Conservation (phyloP, 2,888 invertebrate genomes). For the Eupithecia tripunctaria region DNA sequence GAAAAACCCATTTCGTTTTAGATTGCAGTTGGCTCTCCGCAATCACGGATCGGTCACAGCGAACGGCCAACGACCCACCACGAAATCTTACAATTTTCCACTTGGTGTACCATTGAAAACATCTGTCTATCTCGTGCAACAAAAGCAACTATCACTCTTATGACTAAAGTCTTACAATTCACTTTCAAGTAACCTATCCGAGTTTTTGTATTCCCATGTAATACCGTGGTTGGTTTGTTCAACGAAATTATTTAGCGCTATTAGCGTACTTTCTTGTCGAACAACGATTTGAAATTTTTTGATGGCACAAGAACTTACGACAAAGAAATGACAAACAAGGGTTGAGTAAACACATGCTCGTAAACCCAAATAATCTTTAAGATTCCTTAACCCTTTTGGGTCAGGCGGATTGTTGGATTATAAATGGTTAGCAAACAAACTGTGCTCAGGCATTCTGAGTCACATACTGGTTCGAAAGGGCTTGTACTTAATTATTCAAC, state of each 20-base stretch:
- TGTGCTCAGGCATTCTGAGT: conserved; percentile 5
- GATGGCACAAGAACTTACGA: neutral
- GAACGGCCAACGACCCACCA: conserved; percentile 71
- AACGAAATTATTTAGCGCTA: conserved; percentile 63
- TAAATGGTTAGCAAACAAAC: conserved; percentile 6
- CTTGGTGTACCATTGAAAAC: conserved; percentile 71
- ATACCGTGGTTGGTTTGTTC: conserved; percentile 61
- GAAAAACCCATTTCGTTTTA: conserved; percentile 45
- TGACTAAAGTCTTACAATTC: conserved; percentile 44
- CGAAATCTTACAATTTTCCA: conserved; percentile 79
- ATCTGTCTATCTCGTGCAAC: conserved; percentile 59
- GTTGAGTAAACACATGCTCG: neutral
- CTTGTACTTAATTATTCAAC: conserved; percentile 9
- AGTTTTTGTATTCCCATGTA: conserved; percentile 42
- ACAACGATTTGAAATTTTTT: neutral
- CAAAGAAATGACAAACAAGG: neutral
- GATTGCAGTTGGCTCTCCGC: conserved; percentile 58
- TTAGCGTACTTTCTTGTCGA: conserved; percentile 52
- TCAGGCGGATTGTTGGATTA: neutral
- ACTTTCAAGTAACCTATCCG: conserved; percentile 45
- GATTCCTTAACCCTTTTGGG: conserved; percentile 1
- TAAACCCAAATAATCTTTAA: conserved; percentile 6
- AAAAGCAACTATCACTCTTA: conserved; percentile 49
- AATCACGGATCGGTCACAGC: conserved; percentile 70
- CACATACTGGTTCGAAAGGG: conserved; percentile 13